A percentile compares a stretch with the other conserved stretches of the same genome.
phyloP scores from a whole-genome alignment of 2,888 invertebrate genomes.

The Norana najaformis region DNA sequence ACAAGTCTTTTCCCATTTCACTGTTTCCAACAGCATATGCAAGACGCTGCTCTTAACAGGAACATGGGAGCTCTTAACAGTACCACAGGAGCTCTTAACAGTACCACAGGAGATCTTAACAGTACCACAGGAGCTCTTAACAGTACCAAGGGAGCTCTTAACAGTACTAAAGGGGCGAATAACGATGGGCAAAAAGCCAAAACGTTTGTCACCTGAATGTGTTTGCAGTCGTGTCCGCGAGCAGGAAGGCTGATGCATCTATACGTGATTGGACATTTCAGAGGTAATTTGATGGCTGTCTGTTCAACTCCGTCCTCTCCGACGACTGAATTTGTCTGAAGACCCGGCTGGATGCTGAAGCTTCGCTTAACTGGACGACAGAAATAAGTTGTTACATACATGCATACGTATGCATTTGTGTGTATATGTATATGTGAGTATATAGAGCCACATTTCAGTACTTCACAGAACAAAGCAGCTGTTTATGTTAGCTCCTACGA shows the following conservation, averaged over 20 bases:
- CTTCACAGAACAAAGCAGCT: too few relatives aligned
- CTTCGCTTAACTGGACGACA: conserved; percentile 32
- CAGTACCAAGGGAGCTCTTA: too few relatives aligned
- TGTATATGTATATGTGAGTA: background rate
- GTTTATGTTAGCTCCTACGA: too few relatives aligned
- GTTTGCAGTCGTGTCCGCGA: conserved; percentile 92
- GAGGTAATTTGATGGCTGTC: conserved; percentile 70
- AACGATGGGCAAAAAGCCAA: background rate
- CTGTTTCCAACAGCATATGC: background rate
- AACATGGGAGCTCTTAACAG: background rate
- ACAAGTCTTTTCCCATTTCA: background rate
- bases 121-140: background rate
- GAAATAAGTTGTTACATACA: background rate
- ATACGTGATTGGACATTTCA: conserved; percentile 94
- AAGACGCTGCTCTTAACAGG: background rate
- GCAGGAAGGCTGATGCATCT: conserved; percentile 92
- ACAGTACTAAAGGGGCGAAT: background rate
- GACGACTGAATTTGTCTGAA: conserved; percentile 28
- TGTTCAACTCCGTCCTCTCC: conserved; percentile 62
- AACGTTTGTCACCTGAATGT: conserved; percentile 72
- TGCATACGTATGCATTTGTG: background rate
- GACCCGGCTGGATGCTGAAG: conserved; percentile 35
- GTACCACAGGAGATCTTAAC: background rate
- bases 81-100: background rate
- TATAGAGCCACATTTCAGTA: too few relatives aligned